Percentiles rank a stretch among this genome's conserved stretches.
Evolutionary conservation across 2,797 vertebrate genomes (phyloP).

Genomic region (Notoglanidium macrostoma): DNA sequence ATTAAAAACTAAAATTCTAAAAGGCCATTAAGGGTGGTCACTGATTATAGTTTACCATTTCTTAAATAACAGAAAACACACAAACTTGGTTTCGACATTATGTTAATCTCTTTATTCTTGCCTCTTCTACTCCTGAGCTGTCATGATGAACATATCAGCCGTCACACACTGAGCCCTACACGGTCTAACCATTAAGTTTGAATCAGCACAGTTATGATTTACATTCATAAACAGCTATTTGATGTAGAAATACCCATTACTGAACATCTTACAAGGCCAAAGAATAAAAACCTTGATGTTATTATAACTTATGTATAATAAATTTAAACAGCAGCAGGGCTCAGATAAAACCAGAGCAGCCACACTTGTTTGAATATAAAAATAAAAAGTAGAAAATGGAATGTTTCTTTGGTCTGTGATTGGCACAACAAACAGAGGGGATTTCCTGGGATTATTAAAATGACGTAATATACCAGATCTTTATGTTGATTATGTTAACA

Average conservation of each 20-base stretch:
- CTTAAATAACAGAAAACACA: conserved; percentile 29
- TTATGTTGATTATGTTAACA: background rate
- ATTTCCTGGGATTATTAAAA: background rate
- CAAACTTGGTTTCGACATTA: conserved; percentile 10
- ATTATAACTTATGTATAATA: background rate
- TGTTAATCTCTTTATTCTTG: background rate
- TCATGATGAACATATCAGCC: conserved; percentile 11
- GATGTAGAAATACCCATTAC: conserved; percentile 2
- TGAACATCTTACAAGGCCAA: background rate
- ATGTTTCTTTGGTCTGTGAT: conserved; percentile 9
- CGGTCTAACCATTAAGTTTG: conserved; percentile 25
- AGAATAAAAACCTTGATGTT: background rate
- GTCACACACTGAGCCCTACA: conserved; percentile 9
- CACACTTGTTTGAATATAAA: background rate
- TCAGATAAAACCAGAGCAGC: conserved; percentile 1
- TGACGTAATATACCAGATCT: background rate
- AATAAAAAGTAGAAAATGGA: background rate
- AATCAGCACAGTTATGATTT: conserved; percentile 22
- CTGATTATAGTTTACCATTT: background rate
- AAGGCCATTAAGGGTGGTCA: conserved; percentile 39
- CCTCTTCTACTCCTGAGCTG: conserved; percentile 25
- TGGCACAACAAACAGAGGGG: background rate
- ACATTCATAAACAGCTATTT: conserved; percentile 6
- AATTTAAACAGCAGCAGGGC: background rate
- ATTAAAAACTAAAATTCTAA: conserved; percentile 2